Percentiles rank a stretch among this genome's conserved stretches.
Conservation (phyloP, 2,113 vertebrate species). For the Alexandromys fortis region DNA sequence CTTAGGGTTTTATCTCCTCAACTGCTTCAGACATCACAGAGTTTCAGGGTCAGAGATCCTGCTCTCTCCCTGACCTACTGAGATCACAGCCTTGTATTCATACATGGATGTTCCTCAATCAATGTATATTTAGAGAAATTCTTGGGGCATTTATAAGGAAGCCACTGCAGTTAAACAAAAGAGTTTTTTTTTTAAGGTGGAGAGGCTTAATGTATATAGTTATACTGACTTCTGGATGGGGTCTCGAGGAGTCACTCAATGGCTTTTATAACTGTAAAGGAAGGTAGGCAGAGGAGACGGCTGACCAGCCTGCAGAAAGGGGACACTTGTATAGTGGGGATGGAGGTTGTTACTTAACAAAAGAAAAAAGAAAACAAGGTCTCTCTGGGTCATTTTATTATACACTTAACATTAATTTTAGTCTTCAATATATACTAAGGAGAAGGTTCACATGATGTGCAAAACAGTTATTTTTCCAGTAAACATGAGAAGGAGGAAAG, state of each 20-base stretch:
- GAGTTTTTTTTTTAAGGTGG: not conserved
- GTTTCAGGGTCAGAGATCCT: not conserved
- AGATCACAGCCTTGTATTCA: not conserved
- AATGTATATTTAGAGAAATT: not conserved
- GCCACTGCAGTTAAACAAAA: not conserved
- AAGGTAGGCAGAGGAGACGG: not conserved
- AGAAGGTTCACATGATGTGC: not conserved
- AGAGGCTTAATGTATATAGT: not conserved
- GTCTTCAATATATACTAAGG: not conserved
- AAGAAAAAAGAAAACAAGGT: not conserved
- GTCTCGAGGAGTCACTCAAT: not conserved
- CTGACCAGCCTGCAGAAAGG: not conserved
- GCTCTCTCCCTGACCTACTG: not conserved
- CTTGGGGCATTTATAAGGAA: not conserved
- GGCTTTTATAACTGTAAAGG: not conserved
- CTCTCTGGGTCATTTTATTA: not conserved
- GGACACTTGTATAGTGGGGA: not conserved
- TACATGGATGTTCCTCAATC: not conserved
- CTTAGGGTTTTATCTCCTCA: not conserved
- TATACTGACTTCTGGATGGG: not conserved
- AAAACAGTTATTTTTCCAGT: not conserved
- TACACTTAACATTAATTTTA: not conserved
- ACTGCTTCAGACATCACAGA: not conserved
- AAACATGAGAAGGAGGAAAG: not conserved
- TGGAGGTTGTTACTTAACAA: not conserved